Evolutionary conservation across 2,797 vertebrate genomes (phyloP).

Genomic region (Coccyzus lansbergi): DNA sequence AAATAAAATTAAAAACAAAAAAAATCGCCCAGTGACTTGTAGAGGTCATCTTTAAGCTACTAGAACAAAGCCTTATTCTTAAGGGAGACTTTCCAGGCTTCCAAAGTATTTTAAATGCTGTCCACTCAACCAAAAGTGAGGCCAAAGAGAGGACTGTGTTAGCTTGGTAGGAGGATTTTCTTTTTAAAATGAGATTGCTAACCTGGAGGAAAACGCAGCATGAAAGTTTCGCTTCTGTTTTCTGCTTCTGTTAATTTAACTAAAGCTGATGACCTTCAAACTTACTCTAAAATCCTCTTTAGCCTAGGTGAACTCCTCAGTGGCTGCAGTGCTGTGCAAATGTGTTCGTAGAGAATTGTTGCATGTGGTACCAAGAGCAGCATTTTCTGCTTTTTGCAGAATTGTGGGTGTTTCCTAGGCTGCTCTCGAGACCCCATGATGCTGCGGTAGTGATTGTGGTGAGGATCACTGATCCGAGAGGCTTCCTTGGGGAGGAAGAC

Average conservation of each 20-base stretch:
- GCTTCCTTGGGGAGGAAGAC: background rate
- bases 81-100: conserved; percentile 7
- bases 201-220: background rate
- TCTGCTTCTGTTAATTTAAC: conserved; percentile 1
- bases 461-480: background rate
- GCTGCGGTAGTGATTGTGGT: background rate
- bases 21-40: background rate
- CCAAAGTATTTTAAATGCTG: background rate
- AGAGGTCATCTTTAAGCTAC: conserved; percentile 45
- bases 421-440: accelerated
- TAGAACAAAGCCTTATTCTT: conserved; percentile 32
- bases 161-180: background rate
- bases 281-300: background rate
- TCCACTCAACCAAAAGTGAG: background rate
- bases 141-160: background rate
- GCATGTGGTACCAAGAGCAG: background rate
- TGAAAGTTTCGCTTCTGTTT: conserved; percentile 22
- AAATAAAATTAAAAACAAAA: background rate
- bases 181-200: background rate
- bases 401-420: background rate
- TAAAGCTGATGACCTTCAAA: background rate
- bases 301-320: background rate
- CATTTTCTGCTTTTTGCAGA: background rate
- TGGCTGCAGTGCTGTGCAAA: background rate
- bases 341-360: accelerated